Conservation (phyloP, 2,113 vertebrate genomes). For the Mesocricetus auratus region DNA sequence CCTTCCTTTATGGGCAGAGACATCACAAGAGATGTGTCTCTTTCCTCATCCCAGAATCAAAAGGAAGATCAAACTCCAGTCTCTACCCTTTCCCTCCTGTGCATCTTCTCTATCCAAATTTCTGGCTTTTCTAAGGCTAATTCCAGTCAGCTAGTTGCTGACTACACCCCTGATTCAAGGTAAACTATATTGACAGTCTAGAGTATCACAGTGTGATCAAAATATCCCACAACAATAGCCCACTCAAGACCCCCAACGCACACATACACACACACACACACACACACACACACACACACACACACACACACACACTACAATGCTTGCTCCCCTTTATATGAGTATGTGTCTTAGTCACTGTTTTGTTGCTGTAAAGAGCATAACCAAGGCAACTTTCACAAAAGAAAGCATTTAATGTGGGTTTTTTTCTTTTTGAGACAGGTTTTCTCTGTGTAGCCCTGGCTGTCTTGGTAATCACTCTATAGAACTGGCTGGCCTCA, state of each 20-base stretch:
- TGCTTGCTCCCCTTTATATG: rapidly evolving
- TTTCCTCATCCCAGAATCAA: neutral
- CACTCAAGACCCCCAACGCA: no score
- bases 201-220: neutral
- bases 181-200: neutral
- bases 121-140: neutral
- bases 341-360: neutral
- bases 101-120: neutral
- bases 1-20: neutral
- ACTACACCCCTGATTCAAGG: neutral
- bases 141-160: neutral
- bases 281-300: neutral
- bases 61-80: neutral
- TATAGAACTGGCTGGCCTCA: neutral
- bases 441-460: neutral
- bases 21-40: no score
- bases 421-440: neutral
- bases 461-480: neutral
- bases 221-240: neutral
- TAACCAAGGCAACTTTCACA: neutral
- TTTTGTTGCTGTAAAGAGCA: neutral
- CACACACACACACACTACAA: no score
- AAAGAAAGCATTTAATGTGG: neutral
- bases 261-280: neutral
- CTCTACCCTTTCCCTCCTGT: neutral